Base-by-base conservation (phyloP, 2,113 vertebrate genomes). In the Pseudonaja textilis region DNA sequence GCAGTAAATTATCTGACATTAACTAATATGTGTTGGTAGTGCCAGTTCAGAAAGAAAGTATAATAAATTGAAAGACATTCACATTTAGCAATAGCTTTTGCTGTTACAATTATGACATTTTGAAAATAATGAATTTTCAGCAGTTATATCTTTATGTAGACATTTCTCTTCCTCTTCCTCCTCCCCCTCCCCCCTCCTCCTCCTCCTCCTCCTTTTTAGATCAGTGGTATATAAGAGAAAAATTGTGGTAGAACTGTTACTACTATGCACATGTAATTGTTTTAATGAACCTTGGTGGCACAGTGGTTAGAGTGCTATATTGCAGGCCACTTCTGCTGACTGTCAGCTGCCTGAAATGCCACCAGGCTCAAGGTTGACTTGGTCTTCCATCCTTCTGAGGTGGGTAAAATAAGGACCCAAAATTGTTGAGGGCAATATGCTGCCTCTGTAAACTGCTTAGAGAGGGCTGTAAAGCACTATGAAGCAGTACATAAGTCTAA, bases 51-150 rank as follows among this genome's bases (percentile, higher is more conserved):
- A 92, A 88, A 94, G 12, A 91, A 94, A 93, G 34, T 91, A 56
- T 56, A 94, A 94, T 93, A 93, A 93, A 94, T 55, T 91, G 29
- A 23, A 94, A 93, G 3, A 0, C 5, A 91, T 91, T n/a, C 85
- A 93, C 91, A 34, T 88, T 92, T 95, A 94, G 89, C 91, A 93
- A 92, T 81, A 94, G 50, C 4, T 54, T 39, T 81, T 95, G 3
- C 22, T 10, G 88, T 92, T 56, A 95, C 94, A 54, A 94, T 92
- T 34, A 88, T 0, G 94, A 91, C 2, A 93, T 85, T 93, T 93
- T 96, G 89, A 93, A 93, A 90, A 93, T 93, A 93, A 94, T 54
- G 61, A 59, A 45, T 95, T 96, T 94, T 81, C 0, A 0, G 14
- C 6, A 92, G 5, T 90, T 3, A 90, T 2, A 22, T 91, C 93